Percentiles rank a stretch among this genome's conserved stretches.
These are phyloP conservation scores for Drosophila subobscura DNA, from an alignment of 1,140 invertebrate genomes.

Conservation along the genomic window DNA sequence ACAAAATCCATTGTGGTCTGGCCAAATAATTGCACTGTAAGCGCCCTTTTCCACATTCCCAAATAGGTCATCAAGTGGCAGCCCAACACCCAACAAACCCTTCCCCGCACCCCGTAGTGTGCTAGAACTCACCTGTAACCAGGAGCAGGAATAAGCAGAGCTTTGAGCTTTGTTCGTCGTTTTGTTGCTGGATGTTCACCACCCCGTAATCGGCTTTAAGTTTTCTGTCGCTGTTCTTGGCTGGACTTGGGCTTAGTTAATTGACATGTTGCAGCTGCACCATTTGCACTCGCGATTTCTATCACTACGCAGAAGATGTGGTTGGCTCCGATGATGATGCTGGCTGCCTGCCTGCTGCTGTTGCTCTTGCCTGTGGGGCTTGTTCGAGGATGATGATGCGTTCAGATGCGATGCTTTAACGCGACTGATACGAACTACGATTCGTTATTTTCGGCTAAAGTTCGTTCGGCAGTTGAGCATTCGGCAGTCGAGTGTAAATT, in stretches of 20 bases:
- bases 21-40: conserved; percentile 43
- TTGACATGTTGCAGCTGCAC: conserved; percentile 39
- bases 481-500: conserved; percentile 16
- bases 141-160: conserved; percentile 26
- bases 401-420: conserved; percentile 67
- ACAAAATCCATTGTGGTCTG: conserved; percentile 25
- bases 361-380: conserved; percentile 13
- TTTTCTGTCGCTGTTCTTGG: conserved; percentile 9
- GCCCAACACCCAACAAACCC: background rate
- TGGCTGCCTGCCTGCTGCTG: background rate
- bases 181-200: background rate
- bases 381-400: conserved; percentile 37
- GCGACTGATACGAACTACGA: conserved; percentile 53
- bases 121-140: conserved; percentile 50
- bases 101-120: too few relatives aligned
- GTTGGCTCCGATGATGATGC: conserved; percentile 2
- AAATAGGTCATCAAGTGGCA: conserved; percentile 52
- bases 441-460: conserved; percentile 11
- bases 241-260: conserved; percentile 23
- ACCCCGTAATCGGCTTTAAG: background rate
- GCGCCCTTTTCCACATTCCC: conserved; percentile 16
- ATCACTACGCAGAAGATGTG: conserved; percentile 9
- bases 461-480: conserved; percentile 26
- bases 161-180: conserved; percentile 25
- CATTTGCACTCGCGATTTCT: conserved; percentile 46